Percentiles rank a stretch among this genome's conserved stretches.
Conservation (phyloP, 2,113 vertebrate genomes). For the Ceyx cyanopectus region DNA sequence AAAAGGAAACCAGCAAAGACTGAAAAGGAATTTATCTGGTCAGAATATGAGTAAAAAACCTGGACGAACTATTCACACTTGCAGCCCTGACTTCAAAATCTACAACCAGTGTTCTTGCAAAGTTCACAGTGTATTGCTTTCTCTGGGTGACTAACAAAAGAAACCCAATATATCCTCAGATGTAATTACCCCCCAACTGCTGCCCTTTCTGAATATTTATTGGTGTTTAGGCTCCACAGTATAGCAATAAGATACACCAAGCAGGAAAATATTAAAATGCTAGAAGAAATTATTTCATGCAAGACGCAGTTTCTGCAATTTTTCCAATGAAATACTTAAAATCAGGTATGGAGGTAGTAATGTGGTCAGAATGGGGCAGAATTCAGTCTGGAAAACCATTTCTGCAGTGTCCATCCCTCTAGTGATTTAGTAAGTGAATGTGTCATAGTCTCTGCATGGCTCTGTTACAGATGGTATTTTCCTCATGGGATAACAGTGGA, state of each 20-base stretch:
- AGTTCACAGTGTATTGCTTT: neutral
- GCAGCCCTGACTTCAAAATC: neutral
- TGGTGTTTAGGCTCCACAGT: neutral
- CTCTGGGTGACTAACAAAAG: neutral
- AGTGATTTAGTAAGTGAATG: neutral
- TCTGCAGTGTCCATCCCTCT: neutral
- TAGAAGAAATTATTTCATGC: neutral
- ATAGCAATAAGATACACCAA: neutral
- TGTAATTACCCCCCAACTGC: neutral
- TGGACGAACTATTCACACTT: neutral
- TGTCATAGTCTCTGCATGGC: neutral
- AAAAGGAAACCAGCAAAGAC: neutral
- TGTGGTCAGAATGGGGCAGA: neutral
- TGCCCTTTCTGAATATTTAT: neutral
- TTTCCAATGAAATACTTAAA: neutral
- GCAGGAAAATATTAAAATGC: neutral
- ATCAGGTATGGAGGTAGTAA: neutral
- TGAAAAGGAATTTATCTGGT: neutral
- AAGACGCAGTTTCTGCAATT: neutral
- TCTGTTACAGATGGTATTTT: neutral
- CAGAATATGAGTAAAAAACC: neutral
- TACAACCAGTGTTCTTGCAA: neutral
- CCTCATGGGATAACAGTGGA: neutral
- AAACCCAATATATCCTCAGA: neutral
- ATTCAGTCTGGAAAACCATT: neutral